Evolutionary conservation across 1,140 invertebrate genomes (phyloP).

Genomic region (Drosophila fuyamai): DNA sequence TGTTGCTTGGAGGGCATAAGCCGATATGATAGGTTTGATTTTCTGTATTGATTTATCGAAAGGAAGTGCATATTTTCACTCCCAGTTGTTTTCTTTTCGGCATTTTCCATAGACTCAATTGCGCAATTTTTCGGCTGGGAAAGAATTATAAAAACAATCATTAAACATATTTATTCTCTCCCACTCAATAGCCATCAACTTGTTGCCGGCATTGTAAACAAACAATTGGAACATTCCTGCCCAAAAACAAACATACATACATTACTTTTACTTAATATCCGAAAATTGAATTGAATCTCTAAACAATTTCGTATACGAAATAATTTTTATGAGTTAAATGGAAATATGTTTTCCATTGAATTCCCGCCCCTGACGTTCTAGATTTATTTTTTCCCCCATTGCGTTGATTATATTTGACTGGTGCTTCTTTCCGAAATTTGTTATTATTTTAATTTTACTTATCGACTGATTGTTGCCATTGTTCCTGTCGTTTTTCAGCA

Average conservation of each 20-base stretch:
- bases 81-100: slow-evolving; percentile 26
- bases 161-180: slow-evolving; percentile 65
- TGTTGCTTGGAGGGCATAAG: slow-evolving; percentile 36
- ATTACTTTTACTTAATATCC: slow-evolving; percentile 67
- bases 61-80: slow-evolving; percentile 64
- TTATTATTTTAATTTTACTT: slow-evolving; percentile 80
- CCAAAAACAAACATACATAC: slow-evolving; percentile 24
- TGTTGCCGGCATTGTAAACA: slow-evolving; percentile 73
- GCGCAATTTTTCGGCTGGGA: slow-evolving; percentile 58
- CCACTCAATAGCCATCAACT: slow-evolving; percentile 67
- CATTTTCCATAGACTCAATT: slow-evolving; percentile 56
- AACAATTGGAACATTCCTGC: slow-evolving; percentile 49
- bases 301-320: slow-evolving; percentile 46
- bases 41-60: slow-evolving; percentile 69
- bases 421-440: slow-evolving; percentile 58
- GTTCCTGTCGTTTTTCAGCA: slow-evolving; percentile 19
- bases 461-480: slow-evolving; percentile 60
- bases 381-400: neutral
- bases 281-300: slow-evolving; percentile 33
- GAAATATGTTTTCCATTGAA: slow-evolving; percentile 67
- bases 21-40: slow-evolving; percentile 37
- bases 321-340: slow-evolving; percentile 77
- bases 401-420: slow-evolving; percentile 56
- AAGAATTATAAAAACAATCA: slow-evolving; percentile 77
- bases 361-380: neutral